A percentile compares a stretch with the other conserved stretches of the same genome.
Conservation (phyloP, 2,797 vertebrate species). For the Spondyliosoma cantharus region DNA sequence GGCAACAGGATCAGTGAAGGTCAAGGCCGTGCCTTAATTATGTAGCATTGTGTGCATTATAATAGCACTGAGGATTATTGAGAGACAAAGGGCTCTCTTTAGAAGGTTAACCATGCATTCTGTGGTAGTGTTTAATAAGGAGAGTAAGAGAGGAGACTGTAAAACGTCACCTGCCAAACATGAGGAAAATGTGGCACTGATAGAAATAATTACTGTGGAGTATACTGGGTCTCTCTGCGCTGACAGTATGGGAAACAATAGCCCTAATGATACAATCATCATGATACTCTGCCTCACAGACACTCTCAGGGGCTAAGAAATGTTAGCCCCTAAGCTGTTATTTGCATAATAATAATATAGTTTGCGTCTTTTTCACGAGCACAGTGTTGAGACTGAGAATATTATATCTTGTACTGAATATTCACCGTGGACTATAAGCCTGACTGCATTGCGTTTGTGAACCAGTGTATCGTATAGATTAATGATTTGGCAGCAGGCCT, state of each 20-base stretch:
- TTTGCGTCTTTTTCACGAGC: neutral
- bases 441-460: neutral
- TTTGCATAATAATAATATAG: neutral
- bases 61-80: conserved; percentile 50
- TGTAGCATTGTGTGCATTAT: conserved; percentile 28
- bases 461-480: neutral
- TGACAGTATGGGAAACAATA: conserved; percentile 6
- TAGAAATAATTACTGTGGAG: conserved; percentile 56
- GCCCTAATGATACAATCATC: neutral
- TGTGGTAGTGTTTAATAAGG: conserved; percentile 43
- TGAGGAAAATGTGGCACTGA: conserved; percentile 52
- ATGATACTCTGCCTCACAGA: neutral
- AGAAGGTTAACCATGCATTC: conserved; percentile 65
- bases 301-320: conserved; percentile 4
- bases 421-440: neutral
- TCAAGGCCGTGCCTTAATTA: conserved; percentile 60
- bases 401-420: neutral
- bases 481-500: neutral
- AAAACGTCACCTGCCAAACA: conserved; percentile 49
- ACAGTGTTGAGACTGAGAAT: neutral
- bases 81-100: conserved; percentile 56
- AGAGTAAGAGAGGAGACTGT: conserved; percentile 41
- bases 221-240: conserved; percentile 21
- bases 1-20: conserved; percentile 60
- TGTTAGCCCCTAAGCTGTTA: neutral